A percentile compares a stretch with the other conserved stretches of the same genome.
Conservation (phyloP, 2,888 invertebrate species). For the Bembecia ichneumoniformis region DNA sequence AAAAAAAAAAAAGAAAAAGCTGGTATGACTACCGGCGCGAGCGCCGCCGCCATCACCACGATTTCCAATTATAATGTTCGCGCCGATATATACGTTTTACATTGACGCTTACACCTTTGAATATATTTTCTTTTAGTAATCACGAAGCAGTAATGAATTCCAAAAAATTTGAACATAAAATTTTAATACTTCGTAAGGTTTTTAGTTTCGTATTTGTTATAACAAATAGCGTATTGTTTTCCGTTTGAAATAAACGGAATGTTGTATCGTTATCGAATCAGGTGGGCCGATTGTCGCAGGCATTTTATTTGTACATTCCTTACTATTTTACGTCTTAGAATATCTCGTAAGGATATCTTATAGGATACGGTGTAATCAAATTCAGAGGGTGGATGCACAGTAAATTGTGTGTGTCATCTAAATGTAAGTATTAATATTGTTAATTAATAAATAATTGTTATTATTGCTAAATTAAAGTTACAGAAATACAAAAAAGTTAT, state of each 20-base stretch:
- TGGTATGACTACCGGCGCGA: constrained; percentile 25
- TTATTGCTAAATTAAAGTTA: too few relatives aligned
- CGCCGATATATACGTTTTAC: constrained; percentile 22
- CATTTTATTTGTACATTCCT: too few relatives aligned
- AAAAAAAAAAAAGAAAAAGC: constrained; percentile 15
- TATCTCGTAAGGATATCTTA: too few relatives aligned
- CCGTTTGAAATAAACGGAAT: constrained; percentile 27
- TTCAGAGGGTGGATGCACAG: too few relatives aligned
- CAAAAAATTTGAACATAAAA: background rate
- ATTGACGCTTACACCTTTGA: constrained; percentile 25
- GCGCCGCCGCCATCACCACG: constrained; percentile 15
- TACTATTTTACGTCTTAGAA: too few relatives aligned
- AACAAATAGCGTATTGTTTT: constrained; percentile 32
- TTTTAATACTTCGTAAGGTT: constrained; percentile 2
- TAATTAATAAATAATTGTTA: too few relatives aligned
- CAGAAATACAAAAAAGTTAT: too few relatives aligned
- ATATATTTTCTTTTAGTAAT: constrained; percentile 5
- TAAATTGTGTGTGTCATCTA: too few relatives aligned
- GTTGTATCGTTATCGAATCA: constrained; percentile 15
- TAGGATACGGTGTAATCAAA: too few relatives aligned
- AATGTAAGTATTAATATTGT: too few relatives aligned
- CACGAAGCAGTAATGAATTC: constrained; percentile 20
- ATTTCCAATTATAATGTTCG: constrained; percentile 13
- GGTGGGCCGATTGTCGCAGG: background rate
- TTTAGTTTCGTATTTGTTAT: constrained; percentile 14